These are phyloP conservation scores for Chinchilla lanigera DNA, from an alignment of 2,113 vertebrate species.

Conservation along the genomic window DNA sequence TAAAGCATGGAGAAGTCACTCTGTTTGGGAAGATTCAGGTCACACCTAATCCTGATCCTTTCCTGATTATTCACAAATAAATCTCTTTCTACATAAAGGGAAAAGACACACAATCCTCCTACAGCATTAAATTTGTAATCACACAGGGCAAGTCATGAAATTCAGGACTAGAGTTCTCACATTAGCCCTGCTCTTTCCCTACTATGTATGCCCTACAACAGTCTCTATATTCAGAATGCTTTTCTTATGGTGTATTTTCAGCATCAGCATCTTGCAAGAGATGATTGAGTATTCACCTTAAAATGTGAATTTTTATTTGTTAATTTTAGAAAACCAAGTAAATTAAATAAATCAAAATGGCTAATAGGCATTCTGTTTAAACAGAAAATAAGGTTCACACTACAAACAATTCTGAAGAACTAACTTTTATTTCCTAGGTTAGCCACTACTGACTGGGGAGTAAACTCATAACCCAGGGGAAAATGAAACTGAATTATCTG, in stretches of 20 bases:
- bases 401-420: constrained; percentile 14
- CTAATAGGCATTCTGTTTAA: constrained; percentile 38
- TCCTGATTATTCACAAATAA: constrained; percentile 70
- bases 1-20: background rate
- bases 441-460: background rate
- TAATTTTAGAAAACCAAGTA: constrained; percentile 65
- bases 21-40: constrained; percentile 54
- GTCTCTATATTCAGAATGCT: constrained; percentile 43
- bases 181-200: constrained; percentile 50
- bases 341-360: constrained; percentile 56
- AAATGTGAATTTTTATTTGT: constrained; percentile 42
- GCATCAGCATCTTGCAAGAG: constrained; percentile 48
- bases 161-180: constrained; percentile 51
- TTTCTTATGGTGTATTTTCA: background rate
- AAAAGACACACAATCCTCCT: constrained; percentile 60
- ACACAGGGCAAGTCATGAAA: constrained; percentile 69
- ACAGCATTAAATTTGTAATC: constrained; percentile 70
- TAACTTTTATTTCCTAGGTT: constrained; percentile 67
- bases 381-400: constrained; percentile 36
- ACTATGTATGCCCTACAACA: background rate
- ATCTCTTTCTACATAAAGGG: constrained; percentile 63
- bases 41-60: constrained; percentile 48
- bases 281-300: constrained; percentile 41
- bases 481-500: constrained; percentile 54
- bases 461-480: background rate